Base-by-base conservation (phyloP, 2,797 vertebrate genomes). In the Betta splendens region DNA sequence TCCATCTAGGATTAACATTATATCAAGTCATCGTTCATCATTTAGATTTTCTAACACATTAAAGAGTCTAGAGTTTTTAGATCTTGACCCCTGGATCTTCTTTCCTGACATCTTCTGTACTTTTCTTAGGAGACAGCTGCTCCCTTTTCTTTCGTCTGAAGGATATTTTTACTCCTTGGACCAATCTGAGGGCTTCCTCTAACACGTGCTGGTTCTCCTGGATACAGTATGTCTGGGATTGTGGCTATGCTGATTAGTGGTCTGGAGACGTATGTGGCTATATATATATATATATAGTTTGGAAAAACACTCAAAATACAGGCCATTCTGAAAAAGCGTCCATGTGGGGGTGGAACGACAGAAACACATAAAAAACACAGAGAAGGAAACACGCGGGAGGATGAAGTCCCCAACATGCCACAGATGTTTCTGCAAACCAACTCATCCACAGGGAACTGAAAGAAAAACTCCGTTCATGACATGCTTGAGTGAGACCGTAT, bases 241-340 rank as follows among this genome's bases (percentile, higher is more conserved):
- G 83, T 53, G 84, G 68, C 83, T 16, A 37, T 28, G 58, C 48
- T 88, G 80, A 85, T 86, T 84, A 80, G 80, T 74, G 79, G 77
- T 79, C 75, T 61, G 36, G 71, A 69, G 64, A 71, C 21, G 26
- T 65, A 68, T 65, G 63, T 12, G 15, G 36, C 67, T 78, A 74
- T 75, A 72, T 77, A 73, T 78, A 74, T 75, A 72, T 77, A 73
- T 73, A 65, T 65, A 60, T 37, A 54, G 32, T 56, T 51, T 8
- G 20, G 73, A 83, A 83, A 79, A 58, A 70, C 74, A 60, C 80
- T 82, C 79, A 62, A 82, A 83, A 77, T 78, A 75, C 69, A 83
- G 74, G 31, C 49, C 61, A 16, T 37, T 44, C 53, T 59, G 49
- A 61, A 72, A 66, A 54, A 50, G 40, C 13, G n/a, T n/a, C n/a